These are phyloP conservation scores for Neosalanx taihuensis DNA, from an alignment of 2,797 vertebrate genomes.

Conservation along the genomic window DNA sequence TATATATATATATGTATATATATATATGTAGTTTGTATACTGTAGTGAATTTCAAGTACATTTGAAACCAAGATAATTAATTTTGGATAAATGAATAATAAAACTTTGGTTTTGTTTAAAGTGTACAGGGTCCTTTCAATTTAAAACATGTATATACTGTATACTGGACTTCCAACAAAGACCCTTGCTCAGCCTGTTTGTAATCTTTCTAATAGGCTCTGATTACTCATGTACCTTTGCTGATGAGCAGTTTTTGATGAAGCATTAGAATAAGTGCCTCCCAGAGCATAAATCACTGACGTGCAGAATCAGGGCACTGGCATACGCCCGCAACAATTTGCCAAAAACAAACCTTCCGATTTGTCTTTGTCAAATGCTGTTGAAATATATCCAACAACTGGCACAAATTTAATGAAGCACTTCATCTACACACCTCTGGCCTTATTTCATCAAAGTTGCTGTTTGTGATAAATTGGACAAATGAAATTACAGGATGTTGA, in stretches of 20 bases:
- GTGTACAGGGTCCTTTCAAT: not conserved
- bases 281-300: slow-evolving; percentile 6
- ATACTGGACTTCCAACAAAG: not conserved
- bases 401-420: not conserved
- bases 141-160: not conserved
- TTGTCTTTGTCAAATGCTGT: slow-evolving; percentile 13
- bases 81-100: not conserved
- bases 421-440: not conserved
- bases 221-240: not conserved
- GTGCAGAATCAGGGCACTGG: not conserved
- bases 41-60: not conserved
- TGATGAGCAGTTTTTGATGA: slow-evolving; percentile 19
- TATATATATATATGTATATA: too few relatives aligned
- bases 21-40: too few relatives aligned
- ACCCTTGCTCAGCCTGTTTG: not conserved
- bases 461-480: slow-evolving; percentile 2
- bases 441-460: slow-evolving; percentile 6
- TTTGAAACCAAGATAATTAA: not conserved
- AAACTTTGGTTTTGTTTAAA: not conserved
- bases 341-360: not conserved
- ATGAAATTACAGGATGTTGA: slow-evolving; percentile 21
- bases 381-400: not conserved
- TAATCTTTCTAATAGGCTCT: not conserved
- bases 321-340: not conserved
- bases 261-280: slow-evolving; percentile 16